Conservation (phyloP, 2,113 vertebrate genomes). For the Calidris pugnax region DNA sequence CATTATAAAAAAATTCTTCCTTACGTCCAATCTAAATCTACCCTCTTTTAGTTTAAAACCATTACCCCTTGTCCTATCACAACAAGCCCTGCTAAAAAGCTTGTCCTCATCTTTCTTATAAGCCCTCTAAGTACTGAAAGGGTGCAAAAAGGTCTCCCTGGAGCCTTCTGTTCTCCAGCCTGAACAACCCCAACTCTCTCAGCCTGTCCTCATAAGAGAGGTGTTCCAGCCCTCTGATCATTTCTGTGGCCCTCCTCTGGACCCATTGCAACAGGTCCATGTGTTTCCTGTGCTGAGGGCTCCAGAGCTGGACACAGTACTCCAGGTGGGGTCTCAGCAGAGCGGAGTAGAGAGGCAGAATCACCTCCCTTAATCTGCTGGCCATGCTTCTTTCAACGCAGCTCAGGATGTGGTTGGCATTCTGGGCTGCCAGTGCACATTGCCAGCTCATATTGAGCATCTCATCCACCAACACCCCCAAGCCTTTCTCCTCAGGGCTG, state of each 20-base stretch:
- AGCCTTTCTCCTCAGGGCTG: background rate
- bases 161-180: background rate
- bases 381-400: background rate
- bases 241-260: background rate
- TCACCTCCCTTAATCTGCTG: background rate
- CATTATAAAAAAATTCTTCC: background rate
- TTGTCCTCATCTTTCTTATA: background rate
- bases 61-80: background rate
- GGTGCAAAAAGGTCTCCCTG: fast-evolving
- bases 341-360: background rate
- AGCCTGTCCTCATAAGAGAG: background rate
- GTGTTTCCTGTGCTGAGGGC: background rate
- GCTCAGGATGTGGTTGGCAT: background rate
- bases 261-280: background rate
- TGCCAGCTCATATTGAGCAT: background rate
- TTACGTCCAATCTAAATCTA: background rate
- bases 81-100: background rate
- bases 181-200: background rate
- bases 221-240: background rate
- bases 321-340: background rate
- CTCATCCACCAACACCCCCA: background rate
- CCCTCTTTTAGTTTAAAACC: background rate
- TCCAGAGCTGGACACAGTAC: background rate
- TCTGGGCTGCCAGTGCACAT: no score
- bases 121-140: background rate